Evolutionary conservation across 2,113 vertebrate species (phyloP).

Genomic region (Eclectus roratus): DNA sequence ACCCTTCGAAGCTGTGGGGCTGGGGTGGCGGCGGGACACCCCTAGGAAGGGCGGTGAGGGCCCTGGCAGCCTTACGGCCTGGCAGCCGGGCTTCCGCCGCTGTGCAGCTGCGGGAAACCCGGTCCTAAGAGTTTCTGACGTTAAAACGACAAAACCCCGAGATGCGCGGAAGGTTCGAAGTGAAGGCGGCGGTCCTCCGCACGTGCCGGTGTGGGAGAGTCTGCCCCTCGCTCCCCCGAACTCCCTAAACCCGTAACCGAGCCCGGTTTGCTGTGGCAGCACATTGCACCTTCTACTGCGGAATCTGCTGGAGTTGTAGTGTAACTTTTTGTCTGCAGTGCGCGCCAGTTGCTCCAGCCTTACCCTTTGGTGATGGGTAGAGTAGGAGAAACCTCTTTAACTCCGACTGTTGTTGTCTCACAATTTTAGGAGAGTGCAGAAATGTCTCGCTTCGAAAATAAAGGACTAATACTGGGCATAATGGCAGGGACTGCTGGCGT

Average conservation of each 20-base stretch:
- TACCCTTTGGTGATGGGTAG: rapidly evolving
- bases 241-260: rapidly evolving
- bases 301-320: background rate
- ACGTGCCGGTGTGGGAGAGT: background rate
- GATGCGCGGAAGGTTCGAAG: background rate
- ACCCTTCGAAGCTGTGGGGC: background rate
- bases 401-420: background rate
- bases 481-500: conserved; percentile 89
- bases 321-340: background rate
- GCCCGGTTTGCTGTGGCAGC: background rate
- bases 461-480: conserved; percentile 82
- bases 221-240: background rate
- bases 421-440: conserved; percentile 67
- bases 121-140: background rate
- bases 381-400: background rate
- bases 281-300: background rate
- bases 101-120: background rate
- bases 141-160: background rate
- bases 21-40: background rate
- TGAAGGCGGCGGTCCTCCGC: background rate
- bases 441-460: conserved; percentile 85
- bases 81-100: background rate
- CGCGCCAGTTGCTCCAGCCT: rapidly evolving
- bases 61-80: background rate
- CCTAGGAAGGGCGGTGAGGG: background rate